Base-by-base conservation (phyloP, 2,888 invertebrate genomes). In the Rhaphigaster nebulosa region DNA sequence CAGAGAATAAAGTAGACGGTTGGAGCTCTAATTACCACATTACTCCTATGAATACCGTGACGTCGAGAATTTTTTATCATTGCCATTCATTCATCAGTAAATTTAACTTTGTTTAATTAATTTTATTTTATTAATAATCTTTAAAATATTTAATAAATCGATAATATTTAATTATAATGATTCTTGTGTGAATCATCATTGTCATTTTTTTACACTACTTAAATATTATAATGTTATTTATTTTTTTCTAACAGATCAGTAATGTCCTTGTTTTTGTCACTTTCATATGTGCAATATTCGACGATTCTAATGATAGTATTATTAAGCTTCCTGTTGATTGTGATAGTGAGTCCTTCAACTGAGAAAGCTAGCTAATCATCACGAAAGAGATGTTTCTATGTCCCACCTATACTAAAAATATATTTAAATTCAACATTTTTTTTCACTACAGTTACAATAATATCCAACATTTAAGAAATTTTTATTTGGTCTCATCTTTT, bases 281-380 rank as follows among this genome's bases (percentile, higher is more conserved):
- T 60, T 60, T 88, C 60, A 56, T 54, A 23, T 56, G 26, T 56
- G 41, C 65, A 38, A 18, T 60, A 45, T 88, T 54, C 65, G 29
- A 45, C n/a, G 65, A 88, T 65, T 88, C 38, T 56, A 45, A 41
- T 88, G 88, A 88, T 88, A 88, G 56, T 65, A 41, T 88, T 65
- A 88, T 88, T 56, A 41, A 56, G 88, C 88, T 88, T 88, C 88
- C 88, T 88, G 88, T 88, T 45, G 41, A 60, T 88, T 88, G 88
- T 88, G 65, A 45, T 26, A 38, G 70, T n/a, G 38, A 56, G 88
- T 38, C 88, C 88, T 88, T 88, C 88, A 84, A 41, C 41, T 13
- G 84, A 45, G 38, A 84, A 45, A 84, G 50, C 41, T 10, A 45
- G 84, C 45, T 84, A 50, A 84, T 41, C 80, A 41, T 26, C 84